Percentiles rank a stretch among this genome's conserved stretches.
Conservation (phyloP, 1,140 invertebrate genomes). For the Tetragnatha versicolor region DNA sequence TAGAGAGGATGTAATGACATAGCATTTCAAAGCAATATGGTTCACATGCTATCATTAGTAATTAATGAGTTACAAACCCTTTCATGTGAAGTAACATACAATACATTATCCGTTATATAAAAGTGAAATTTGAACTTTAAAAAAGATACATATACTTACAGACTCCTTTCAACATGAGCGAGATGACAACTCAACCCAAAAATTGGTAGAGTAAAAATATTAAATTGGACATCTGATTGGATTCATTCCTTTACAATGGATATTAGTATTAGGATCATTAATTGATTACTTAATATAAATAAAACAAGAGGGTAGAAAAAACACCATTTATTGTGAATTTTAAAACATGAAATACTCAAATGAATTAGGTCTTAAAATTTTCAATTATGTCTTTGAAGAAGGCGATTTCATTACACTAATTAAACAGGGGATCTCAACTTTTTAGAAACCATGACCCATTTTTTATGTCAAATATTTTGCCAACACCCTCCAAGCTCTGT, state of each 20-base stretch:
- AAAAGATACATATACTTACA: neutral
- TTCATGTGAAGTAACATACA: constrained; percentile 10
- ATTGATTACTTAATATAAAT: neutral
- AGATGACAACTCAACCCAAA: neutral
- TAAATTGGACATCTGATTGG: neutral
- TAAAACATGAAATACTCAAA: no score
- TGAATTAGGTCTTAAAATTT: no score
- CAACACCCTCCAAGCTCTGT: no score
- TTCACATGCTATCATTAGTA: neutral
- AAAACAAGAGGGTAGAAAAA: neutral
- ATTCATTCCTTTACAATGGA: neutral
- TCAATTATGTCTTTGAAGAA: no score
- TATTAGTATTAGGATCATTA: no score
- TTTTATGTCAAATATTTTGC: no score
- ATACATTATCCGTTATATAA: neutral
- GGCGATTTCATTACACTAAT: no score
- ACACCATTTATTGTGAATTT: neutral
- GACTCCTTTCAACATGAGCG: neutral
- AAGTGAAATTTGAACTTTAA: neutral
- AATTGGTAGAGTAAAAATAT: neutral
- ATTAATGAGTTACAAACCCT: neutral
- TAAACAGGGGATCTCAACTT: no score
- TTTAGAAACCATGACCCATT: no score
- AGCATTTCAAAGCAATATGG: constrained; percentile 2
- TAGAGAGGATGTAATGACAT: constrained; percentile 4